These are phyloP conservation scores for Drosophila pachea DNA, from an alignment of 1,140 invertebrate species.

Conservation along the genomic window DNA sequence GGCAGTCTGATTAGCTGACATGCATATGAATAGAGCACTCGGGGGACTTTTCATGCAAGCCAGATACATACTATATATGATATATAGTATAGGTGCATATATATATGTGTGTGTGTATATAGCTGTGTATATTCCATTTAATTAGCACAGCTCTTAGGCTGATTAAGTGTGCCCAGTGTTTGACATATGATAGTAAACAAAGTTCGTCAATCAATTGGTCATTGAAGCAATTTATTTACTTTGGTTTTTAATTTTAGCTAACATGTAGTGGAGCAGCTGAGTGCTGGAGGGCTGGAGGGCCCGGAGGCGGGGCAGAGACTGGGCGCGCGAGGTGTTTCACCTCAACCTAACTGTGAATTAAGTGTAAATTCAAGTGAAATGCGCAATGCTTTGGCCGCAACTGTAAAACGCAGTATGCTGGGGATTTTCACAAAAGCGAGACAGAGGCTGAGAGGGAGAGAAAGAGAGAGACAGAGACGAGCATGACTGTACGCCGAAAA, in stretches of 20 bases:
- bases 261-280: neutral
- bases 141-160: slow-evolving; percentile 35
- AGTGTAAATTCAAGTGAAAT: too few species aligned
- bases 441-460: neutral
- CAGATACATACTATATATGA: neutral
- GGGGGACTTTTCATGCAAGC: slow-evolving; percentile 25
- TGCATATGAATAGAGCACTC: slow-evolving; percentile 38
- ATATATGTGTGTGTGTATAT: neutral
- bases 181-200: neutral
- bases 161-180: slow-evolving; percentile 14
- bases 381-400: neutral
- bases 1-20: slow-evolving; percentile 42
- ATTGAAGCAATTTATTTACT: slow-evolving; percentile 6
- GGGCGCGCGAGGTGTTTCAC: too few species aligned
- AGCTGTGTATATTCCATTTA: slow-evolving; percentile 13
- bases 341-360: too few species aligned
- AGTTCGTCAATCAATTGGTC: slow-evolving; percentile 6
- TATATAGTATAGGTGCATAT: neutral
- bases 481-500: slow-evolving; percentile 12
- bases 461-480: neutral
- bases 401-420: neutral
- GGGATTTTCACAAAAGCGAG: neutral
- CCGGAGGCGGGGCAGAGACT: too few species aligned
- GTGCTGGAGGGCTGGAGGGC: too few species aligned
- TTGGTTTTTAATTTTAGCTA: neutral